phyloP scores from a whole-genome alignment of 2,888 invertebrate species.

The Pachycephus smyrnensis region DNA sequence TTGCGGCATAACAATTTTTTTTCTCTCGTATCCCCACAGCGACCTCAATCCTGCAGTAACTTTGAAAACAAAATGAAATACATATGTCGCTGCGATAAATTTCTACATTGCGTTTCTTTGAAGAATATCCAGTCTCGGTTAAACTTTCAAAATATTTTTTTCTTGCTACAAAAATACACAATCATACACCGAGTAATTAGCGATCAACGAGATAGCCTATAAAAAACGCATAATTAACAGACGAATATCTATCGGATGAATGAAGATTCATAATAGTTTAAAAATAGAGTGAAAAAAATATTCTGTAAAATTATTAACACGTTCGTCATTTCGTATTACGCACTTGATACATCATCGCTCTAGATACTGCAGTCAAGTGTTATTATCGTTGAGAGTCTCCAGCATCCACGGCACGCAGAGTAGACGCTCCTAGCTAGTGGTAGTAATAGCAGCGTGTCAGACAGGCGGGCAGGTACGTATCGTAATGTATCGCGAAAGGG shows the following conservation, averaged over 20 bases:
- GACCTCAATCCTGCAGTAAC: not conserved
- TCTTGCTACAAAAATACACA: not conserved
- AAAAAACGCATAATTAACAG: too few relatives aligned
- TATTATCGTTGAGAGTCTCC: not conserved
- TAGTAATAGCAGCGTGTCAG: slow-evolving; percentile 38
- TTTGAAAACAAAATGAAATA: not conserved
- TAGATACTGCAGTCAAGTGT: not conserved
- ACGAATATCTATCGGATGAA: too few relatives aligned
- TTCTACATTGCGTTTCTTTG: not conserved
- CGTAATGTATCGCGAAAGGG: slow-evolving; percentile 51
- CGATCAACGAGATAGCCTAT: not conserved
- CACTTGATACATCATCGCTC: not conserved
- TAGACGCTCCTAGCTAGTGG: not conserved
- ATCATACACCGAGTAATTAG: too few relatives aligned
- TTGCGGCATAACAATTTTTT: not conserved
- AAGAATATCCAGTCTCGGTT: not conserved
- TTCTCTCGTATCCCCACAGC: not conserved
- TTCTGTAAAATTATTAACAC: not conserved
- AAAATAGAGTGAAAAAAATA: not conserved
- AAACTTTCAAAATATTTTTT: not conserved
- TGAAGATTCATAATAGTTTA: too few relatives aligned
- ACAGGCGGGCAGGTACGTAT: slow-evolving; percentile 37
- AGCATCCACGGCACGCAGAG: not conserved
- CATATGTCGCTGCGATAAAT: not conserved
- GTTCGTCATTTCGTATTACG: not conserved